Evolutionary conservation across 1,140 invertebrate genomes (phyloP).

Genomic region (Reticulitermes speratus): DNA sequence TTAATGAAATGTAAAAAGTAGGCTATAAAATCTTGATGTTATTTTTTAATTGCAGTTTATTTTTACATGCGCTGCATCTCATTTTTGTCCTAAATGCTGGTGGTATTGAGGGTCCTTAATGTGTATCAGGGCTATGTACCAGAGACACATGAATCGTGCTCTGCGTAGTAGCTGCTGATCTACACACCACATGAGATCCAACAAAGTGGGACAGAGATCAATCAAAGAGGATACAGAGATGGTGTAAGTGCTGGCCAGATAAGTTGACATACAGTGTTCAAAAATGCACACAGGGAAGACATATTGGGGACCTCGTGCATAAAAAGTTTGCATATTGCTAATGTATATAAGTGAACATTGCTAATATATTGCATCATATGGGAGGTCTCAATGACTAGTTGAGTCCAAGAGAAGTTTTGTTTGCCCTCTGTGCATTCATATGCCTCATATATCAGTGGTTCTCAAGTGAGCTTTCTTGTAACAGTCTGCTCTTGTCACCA

Average conservation of each 20-base stretch:
- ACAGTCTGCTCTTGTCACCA: no score
- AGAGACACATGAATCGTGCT: no score
- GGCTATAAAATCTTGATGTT: not conserved
- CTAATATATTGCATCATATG: not conserved
- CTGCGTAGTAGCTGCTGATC: no score
- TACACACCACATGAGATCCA: no score
- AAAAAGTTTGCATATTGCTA: not conserved
- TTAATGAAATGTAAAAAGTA: not conserved
- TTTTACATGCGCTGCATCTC: not conserved
- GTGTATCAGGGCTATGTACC: not conserved
- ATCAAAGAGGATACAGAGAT: no score
- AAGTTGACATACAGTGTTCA: no score
- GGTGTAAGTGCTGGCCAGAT: no score
- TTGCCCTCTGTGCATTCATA: not conserved
- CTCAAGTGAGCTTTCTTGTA: not conserved
- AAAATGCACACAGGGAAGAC: no score
- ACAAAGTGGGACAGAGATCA: no score
- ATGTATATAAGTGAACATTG: not conserved
- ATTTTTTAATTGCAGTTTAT: not conserved
- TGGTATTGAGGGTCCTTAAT: not conserved
- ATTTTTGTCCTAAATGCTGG: not conserved
- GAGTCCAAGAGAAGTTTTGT: not conserved
- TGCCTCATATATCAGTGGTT: not conserved
- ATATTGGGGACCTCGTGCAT: not conserved
- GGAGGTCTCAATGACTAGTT: not conserved